A percentile compares a stretch with the other conserved stretches of the same genome.
Evolutionary conservation across 2,888 invertebrate genomes (phyloP).

Genomic region (Cephus rjabovi): DNA sequence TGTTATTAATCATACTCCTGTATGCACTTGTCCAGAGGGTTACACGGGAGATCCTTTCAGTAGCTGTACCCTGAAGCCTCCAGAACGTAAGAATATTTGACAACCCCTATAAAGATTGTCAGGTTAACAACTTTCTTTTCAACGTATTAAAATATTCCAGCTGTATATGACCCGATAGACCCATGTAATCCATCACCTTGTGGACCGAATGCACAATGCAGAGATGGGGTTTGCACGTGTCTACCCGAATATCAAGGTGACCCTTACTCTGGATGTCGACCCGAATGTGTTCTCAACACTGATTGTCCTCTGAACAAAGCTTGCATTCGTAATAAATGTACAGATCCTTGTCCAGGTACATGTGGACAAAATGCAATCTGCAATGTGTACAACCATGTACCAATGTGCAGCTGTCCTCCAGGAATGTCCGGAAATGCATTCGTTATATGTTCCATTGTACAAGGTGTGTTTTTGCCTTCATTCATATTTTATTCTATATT

Average conservation of each 20-base stretch:
- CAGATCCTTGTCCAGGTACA: conserved; percentile 68
- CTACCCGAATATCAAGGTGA: conserved; percentile 61
- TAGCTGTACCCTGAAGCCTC: conserved; percentile 46
- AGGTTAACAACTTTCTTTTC: background rate
- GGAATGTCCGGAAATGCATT: conserved; percentile 63
- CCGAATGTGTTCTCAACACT: conserved; percentile 65
- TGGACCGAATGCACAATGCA: conserved; percentile 74
- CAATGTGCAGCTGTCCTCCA: conserved; percentile 67
- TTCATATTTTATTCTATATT: conserved; percentile 35
- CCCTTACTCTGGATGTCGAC: conserved; percentile 63
- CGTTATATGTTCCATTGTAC: conserved; percentile 11
- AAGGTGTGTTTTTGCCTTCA: conserved; percentile 17
- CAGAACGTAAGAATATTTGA: conserved; percentile 64
- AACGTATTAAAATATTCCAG: background rate
- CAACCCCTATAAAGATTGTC: background rate
- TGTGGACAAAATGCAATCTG: conserved; percentile 70
- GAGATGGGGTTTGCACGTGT: conserved; percentile 62
- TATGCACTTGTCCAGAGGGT: conserved; percentile 70
- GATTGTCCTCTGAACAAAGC: conserved; percentile 66
- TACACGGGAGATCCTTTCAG: conserved; percentile 66
- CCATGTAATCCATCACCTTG: conserved; percentile 66
- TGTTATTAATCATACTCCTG: conserved; percentile 81
- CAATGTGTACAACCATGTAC: conserved; percentile 69
- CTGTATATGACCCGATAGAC: background rate
- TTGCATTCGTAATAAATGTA: conserved; percentile 67